Evolutionary conservation across 2,113 vertebrate species (phyloP), one percentile per base, ranked within the genome.

Genomic region (Megaleporinus macrocephalus): DNA sequence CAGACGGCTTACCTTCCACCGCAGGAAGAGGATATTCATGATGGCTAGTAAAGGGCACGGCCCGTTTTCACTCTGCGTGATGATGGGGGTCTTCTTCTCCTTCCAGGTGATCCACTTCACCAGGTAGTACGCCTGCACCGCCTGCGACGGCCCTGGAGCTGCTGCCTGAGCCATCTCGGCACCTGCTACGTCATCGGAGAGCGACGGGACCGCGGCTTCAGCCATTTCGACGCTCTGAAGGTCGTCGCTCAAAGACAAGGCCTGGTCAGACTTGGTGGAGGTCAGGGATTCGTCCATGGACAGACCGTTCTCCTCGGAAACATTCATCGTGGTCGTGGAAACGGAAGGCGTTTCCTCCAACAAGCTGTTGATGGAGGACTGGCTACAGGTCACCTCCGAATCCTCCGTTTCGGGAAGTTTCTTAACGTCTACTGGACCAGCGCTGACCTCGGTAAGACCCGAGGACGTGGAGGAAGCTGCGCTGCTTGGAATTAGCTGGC

Each of bases 51-150:
- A 94, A 0, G 97, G 97, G 87, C 97, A 98, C 51, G 97, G 97
- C 36, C 97, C 97, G 0, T 99, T 98, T 80, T 95, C 87, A 0
- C 95, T 97, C 94, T 98, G 97, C 0, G 89, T 98, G 88, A 99
- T 89, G 79, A 98, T 82, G 0, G 97, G 96, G 0, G 97, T 98
- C 81, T 93, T 91, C 63, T 97, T 94, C 10, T 96, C 97, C 44
- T 97, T 99, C 97, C 97, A 98, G 1, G 80, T 93, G 89, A 99
- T 97, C 97, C 97, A 98, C 87, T 98, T 98, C 14, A 99, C 96
- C 36, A 95, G 95, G 85, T 99, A 97, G 79, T 93, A 96, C 72
- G 86, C 95, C 62, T 2, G 89, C 61, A 79, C 61, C 11, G 41
- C 44, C 0, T 33, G 44, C 9, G 29, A 41, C 2, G 0, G 68